A percentile compares a stretch with the other conserved stretches of the same genome.
Evolutionary conservation across 1,140 invertebrate species (phyloP).

Genomic region (Micrasema longulum): DNA sequence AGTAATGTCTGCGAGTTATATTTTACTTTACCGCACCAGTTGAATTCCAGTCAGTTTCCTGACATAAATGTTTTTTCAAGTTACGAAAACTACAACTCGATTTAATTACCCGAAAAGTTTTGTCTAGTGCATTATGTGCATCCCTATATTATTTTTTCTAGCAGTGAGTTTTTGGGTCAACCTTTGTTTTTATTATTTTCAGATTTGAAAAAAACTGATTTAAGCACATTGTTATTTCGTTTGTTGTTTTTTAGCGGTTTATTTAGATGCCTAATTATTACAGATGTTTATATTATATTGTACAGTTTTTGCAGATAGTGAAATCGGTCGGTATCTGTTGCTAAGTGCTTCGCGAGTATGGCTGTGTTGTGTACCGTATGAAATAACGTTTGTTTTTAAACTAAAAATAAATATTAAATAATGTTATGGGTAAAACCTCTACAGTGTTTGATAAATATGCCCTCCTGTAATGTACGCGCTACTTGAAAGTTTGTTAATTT

Average conservation of each 20-base stretch:
- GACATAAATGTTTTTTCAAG: background rate
- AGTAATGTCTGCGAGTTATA: conserved; percentile 27
- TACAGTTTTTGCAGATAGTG: conserved; percentile 20
- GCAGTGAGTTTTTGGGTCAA: too few relatives aligned
- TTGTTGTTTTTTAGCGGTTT: conserved; percentile 8
- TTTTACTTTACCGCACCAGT: background rate
- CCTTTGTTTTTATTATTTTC: too few relatives aligned
- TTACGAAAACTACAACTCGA: too few relatives aligned
- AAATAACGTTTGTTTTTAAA: background rate
- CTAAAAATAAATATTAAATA: too few relatives aligned
- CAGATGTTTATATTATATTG: background rate
- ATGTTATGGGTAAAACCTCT: too few relatives aligned
- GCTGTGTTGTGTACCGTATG: background rate
- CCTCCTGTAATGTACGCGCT: too few relatives aligned
- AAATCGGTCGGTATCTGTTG: conserved; percentile 26
- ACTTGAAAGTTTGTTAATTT: too few relatives aligned
- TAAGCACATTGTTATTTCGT: conserved; percentile 3
- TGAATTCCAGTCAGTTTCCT: background rate
- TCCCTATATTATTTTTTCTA: too few relatives aligned
- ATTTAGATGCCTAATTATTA: background rate
- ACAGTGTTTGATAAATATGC: too few relatives aligned
- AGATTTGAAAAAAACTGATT: too few relatives aligned
- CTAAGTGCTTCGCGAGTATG: conserved; percentile 13
- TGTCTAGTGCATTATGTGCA: too few relatives aligned
- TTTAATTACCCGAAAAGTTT: too few relatives aligned